Evolutionary conservation across 2,797 vertebrate genomes (phyloP).

Genomic region (Molothrus aeneus): DNA sequence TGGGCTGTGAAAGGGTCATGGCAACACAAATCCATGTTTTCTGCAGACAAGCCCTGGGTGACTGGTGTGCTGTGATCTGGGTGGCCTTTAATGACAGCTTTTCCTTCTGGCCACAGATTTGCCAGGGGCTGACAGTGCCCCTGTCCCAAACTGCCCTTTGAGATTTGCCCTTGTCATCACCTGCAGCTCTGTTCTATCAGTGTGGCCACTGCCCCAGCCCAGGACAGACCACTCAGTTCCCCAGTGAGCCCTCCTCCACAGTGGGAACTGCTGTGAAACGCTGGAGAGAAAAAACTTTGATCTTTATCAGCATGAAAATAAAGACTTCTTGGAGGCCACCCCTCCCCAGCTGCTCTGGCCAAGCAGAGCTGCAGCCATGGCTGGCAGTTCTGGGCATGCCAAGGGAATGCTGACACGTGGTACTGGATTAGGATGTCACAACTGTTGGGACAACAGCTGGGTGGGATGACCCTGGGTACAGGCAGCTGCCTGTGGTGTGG

Average conservation of each 20-base stretch:
- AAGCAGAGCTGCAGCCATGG: background rate
- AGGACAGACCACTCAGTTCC: background rate
- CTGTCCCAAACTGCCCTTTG: background rate
- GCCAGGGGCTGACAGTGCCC: background rate
- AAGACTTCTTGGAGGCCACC: background rate
- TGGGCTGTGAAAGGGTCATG: background rate
- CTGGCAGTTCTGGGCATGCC: background rate
- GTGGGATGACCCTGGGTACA: background rate
- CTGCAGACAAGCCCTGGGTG: background rate
- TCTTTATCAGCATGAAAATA: background rate
- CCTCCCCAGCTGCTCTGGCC: background rate
- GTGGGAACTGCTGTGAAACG: background rate
- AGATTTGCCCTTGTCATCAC: accelerated
- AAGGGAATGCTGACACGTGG: background rate
- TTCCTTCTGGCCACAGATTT: background rate
- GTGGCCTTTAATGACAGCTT: background rate
- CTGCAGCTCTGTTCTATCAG: accelerated
- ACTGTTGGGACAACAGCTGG: conserved; percentile 30
- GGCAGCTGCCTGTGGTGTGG: conserved; percentile 49
- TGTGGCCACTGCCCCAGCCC: background rate
- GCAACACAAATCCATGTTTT: background rate
- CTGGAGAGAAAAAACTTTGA: background rate
- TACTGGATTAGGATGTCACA: conserved; percentile 40
- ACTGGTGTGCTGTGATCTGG: background rate
- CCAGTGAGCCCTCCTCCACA: background rate